phyloP scores from a whole-genome alignment of 2,888 invertebrate genomes.

The Pristionchus japonicus region DNA sequence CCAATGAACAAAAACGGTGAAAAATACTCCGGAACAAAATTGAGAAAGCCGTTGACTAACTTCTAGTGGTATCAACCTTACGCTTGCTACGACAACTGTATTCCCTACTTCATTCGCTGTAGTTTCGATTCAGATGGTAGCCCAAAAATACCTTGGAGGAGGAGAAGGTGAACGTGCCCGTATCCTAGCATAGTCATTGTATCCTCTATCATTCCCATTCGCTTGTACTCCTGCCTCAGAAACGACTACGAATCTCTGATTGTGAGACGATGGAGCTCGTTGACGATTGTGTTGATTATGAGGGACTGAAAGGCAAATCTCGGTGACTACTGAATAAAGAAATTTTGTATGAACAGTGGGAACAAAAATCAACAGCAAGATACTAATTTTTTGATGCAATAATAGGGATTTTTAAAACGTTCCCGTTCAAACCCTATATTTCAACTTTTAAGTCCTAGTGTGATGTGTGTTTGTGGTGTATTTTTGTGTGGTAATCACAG shows the following conservation, averaged over 20 bases:
- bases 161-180: not conserved
- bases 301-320: not conserved
- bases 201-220: constrained; percentile 46
- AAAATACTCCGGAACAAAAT: too few species aligned
- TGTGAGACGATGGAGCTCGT: not conserved
- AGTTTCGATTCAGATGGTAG: too few species aligned
- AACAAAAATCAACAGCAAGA: too few species aligned
- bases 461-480: not conserved
- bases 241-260: constrained; percentile 36
- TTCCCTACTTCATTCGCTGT: too few species aligned
- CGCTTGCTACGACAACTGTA: too few species aligned
- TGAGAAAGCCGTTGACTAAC: too few species aligned
- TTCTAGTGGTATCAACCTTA: too few species aligned
- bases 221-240: constrained; percentile 60
- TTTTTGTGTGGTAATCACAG: not conserved
- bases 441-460: not conserved
- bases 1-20: too few species aligned
- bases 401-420: too few species aligned
- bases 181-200: constrained; percentile 30
- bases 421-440: not conserved
- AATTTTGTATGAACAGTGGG: too few species aligned
- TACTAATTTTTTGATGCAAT: too few species aligned
- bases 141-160: not conserved
- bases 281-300: not conserved
- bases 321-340: too few species aligned